Conservation (phyloP, 2,113 vertebrate genomes). For the Acanthisitta chloris region DNA sequence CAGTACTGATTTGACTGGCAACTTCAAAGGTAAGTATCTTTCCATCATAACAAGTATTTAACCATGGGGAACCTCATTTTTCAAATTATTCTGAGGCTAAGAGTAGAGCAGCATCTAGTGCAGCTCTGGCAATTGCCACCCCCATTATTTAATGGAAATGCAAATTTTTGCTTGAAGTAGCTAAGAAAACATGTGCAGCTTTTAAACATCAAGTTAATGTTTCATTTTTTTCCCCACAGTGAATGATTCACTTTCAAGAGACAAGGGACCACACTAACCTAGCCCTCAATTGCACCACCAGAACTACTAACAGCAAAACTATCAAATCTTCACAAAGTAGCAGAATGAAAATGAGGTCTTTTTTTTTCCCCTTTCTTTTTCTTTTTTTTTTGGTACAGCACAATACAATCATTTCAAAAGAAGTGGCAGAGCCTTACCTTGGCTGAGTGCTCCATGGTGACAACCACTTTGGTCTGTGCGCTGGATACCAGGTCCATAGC, state of each 20-base stretch:
- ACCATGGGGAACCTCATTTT: not conserved
- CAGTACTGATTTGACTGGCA: not conserved
- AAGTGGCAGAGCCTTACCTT: conserved; percentile 76
- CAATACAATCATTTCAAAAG: not conserved
- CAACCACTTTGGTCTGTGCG: conserved; percentile 92
- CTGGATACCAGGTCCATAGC: conserved; percentile 98
- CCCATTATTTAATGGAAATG: too few relatives aligned
- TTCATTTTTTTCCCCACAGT: not conserved
- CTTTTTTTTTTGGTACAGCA: not conserved
- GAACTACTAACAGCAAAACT: not conserved
- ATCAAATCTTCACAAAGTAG: not conserved
- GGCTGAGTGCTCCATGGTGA: conserved; percentile 97
- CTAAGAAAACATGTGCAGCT: not conserved
- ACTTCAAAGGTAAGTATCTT: not conserved
- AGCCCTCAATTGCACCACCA: not conserved
- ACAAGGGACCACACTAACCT: not conserved
- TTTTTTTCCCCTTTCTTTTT: not conserved
- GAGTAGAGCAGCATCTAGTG: not conserved
- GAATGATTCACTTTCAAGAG: not conserved
- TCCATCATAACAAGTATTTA: not conserved
- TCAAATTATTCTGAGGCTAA: not conserved
- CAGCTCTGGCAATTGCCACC: not conserved
- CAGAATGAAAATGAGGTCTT: not conserved
- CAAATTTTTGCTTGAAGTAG: not conserved
- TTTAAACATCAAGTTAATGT: not conserved